Evolutionary conservation across 1,140 invertebrate species (phyloP), one percentile per base, ranked within the genome.

Genomic region (Scaptomyza pallida): DNA sequence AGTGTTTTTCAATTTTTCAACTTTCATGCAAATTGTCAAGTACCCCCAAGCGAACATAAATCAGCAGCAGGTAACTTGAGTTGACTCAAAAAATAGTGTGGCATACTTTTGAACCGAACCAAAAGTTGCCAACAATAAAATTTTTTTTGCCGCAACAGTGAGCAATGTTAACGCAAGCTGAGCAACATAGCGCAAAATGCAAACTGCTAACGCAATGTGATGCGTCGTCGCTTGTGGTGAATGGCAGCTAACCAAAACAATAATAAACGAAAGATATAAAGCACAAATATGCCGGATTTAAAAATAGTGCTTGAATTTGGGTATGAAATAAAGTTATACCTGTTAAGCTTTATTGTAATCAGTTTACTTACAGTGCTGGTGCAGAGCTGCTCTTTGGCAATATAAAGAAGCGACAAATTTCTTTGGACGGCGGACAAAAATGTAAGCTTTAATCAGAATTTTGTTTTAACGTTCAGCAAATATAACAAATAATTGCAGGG

Each of bases 371-470:
- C 77, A 96, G 96, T 61, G 97, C 97, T 45, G 97, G 97, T 6
- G 96, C 97, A 3, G 97, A 98, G 90, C 90, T 97, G 0, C 91
- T 98, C 1, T 97, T 98, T 91, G 94, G 95, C 64, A 97, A 97
- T 82, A 93, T 95, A 19, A 97, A 97, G 83, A 94, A 94, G 30
- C 94, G 95, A 50, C 85, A 94, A 47, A 90, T 98, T 0, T 90
- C 92, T 37, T 92, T 98, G 82, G 61, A 75, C 52, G 91, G 85
- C 19, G 67, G 72, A 8, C 77, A 92, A 78, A 90, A 92, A 76
- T 94, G 93, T 94, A 80, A 92, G 93, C 16, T 21, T 71, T 12
- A 10, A 26, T 33, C 9, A 0, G 19, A 54, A 62, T 67, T 56
- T 37, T 17, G 6, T n/a, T 41, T 51, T 2, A n/a, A 1, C 12